Evolutionary conservation across 2,888 invertebrate species (phyloP).

Genomic region (Tortrix viridana): DNA sequence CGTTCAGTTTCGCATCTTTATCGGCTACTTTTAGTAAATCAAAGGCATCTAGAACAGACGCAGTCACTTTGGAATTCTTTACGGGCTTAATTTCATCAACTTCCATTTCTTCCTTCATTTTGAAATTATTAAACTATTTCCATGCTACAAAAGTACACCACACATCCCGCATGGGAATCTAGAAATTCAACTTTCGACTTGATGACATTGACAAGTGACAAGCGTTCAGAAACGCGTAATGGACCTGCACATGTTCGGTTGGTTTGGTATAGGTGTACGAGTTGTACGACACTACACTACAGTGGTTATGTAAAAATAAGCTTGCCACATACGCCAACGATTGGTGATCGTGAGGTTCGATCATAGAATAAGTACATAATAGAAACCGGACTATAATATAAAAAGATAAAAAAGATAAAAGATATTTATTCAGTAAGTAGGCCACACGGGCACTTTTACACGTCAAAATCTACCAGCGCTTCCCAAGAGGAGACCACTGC

Average conservation of each 20-base stretch:
- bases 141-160: slow-evolving; percentile 18
- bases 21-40: slow-evolving; percentile 67
- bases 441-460: too few relatives aligned
- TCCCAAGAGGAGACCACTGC: too few relatives aligned
- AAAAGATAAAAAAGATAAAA: too few relatives aligned
- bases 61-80: slow-evolving; percentile 57
- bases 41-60: slow-evolving; percentile 74
- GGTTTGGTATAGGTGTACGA: not conserved
- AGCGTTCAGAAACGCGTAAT: slow-evolving; percentile 8
- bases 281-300: too few relatives aligned
- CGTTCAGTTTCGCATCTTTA: slow-evolving; percentile 68
- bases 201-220: slow-evolving; percentile 11
- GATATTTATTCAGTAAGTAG: too few relatives aligned
- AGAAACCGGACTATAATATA: too few relatives aligned
- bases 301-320: not conserved
- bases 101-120: slow-evolving; percentile 65
- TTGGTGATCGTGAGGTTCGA: too few relatives aligned
- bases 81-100: slow-evolving; percentile 43
- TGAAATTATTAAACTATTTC: slow-evolving; percentile 37
- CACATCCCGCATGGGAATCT: slow-evolving; percentile 51
- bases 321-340: too few relatives aligned
- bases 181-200: not conserved
- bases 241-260: not conserved
- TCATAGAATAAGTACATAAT: too few relatives aligned
- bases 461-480: too few relatives aligned